Percentiles rank a stretch among this genome's conserved stretches.
Conservation (phyloP, 2,888 invertebrate species). For the Gandaritis pyraliata region DNA sequence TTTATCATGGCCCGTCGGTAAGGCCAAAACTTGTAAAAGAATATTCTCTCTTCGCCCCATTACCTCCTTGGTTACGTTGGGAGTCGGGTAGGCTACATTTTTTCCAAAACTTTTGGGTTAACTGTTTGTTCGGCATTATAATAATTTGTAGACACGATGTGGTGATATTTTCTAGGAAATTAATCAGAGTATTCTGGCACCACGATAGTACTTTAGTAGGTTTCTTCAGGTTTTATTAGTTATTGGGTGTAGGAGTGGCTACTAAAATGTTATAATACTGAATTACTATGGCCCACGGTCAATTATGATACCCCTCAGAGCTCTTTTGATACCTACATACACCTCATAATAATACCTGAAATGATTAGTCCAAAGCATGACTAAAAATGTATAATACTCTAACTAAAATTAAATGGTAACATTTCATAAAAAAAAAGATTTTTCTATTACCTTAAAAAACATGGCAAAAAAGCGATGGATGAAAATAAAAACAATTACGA, state of each 20-base stretch:
- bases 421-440: too few species aligned
- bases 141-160: conserved; percentile 43
- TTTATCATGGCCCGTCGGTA: conserved; percentile 73
- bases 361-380: too few species aligned
- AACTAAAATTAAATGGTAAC: too few species aligned
- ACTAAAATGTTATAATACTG: too few species aligned
- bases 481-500: conserved; percentile 4
- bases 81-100: conserved; percentile 52
- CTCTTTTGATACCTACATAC: too few species aligned
- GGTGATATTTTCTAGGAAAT: conserved; percentile 33
- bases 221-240: background rate
- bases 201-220: background rate
- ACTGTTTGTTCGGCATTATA: conserved; percentile 51
- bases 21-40: conserved; percentile 69
- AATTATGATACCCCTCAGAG: too few species aligned
- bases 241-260: background rate
- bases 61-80: conserved; percentile 52
- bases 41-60: conserved; percentile 73
- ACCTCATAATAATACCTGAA: too few species aligned
- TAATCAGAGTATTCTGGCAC: conserved; percentile 35
- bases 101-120: conserved; percentile 59
- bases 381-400: too few species aligned
- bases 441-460: background rate
- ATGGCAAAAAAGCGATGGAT: background rate
- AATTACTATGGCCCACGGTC: too few species aligned